Base-by-base conservation (phyloP, 1,140 invertebrate genomes). In the Aphidius ervi region DNA sequence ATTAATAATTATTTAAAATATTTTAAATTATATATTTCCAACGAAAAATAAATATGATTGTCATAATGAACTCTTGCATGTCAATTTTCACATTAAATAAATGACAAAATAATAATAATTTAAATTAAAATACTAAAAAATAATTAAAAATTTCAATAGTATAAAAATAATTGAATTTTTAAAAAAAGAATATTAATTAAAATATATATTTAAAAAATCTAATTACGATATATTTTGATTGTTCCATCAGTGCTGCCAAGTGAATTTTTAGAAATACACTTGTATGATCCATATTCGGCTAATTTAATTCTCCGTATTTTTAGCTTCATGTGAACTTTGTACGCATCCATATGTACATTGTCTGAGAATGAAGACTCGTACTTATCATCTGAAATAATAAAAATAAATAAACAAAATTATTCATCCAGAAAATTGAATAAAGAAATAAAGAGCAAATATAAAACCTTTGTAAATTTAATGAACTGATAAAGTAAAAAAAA, bases 201-300 rank as follows among this genome's bases (percentile, higher is more conserved):
- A 40, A 49, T 42, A 20, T 40, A 57, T 46, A 41, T 2, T 20
- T n/a, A 5, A 16, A 20, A 37, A 20, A 31, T 46, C 41, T 69
- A 78, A 80, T 84, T 75, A 95, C 94, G 86, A 74, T 94, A 93
- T 48, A 97, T 79, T 77, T 91, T 88, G 67, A 96, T 94, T 45
- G 86, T 89, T 64, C 92, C 92, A 76, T 93, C 90, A 8, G 92
- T 94, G 68, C 88, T 89, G 8, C 94, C 94, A 7, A 96, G 80
- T 5, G 89, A 88, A 76, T 96, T 96, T 72, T 92, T 93, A 5
- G 93, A 92, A 58, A 94, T 87, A 76, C 94, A 97, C 71, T 89
- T 87, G 71, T 92, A 93, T 6, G 86, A 85, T 40, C 90, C 90
- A 70, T 88, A 93, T 74, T 93, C 91, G 4, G 81, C 73, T 56